phyloP scores from a whole-genome alignment of 2,888 invertebrate genomes.

The Folsomia manolachei region DNA sequence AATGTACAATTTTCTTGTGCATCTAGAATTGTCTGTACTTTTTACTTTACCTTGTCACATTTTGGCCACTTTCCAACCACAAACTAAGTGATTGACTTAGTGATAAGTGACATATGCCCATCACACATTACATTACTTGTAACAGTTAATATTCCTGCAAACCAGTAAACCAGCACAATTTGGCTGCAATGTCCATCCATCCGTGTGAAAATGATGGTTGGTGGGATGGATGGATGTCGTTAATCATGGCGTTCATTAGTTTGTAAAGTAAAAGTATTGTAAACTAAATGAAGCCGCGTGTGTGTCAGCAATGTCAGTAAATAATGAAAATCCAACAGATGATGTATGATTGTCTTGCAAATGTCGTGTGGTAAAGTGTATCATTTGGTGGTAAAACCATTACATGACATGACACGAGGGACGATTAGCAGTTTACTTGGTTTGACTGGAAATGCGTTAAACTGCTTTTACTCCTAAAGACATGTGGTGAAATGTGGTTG shows the following conservation, averaged over 20 bases:
- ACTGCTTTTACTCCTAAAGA: no score
- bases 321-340: not conserved
- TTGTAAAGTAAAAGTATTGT: not conserved
- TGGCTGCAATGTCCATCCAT: not conserved
- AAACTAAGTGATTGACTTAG: no score
- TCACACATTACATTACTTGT: not conserved
- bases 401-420: not conserved
- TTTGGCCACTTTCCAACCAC: not conserved
- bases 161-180: not conserved
- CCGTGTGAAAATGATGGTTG: not conserved
- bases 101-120: not conserved
- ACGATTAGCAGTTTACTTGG: not conserved
- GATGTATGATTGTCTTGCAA: not conserved
- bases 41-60: no score
- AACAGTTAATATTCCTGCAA: no score
- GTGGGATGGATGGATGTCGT: not conserved
- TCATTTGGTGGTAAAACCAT: not conserved
- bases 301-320: not conserved
- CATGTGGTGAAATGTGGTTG: not conserved
- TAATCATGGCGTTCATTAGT: not conserved
- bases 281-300: not conserved
- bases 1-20: no score
- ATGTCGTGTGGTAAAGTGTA: no score
- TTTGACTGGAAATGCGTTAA: no score
- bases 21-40: no score